Base-by-base conservation (phyloP, 1,140 invertebrate species). In the Penaeus vannamei region DNA sequence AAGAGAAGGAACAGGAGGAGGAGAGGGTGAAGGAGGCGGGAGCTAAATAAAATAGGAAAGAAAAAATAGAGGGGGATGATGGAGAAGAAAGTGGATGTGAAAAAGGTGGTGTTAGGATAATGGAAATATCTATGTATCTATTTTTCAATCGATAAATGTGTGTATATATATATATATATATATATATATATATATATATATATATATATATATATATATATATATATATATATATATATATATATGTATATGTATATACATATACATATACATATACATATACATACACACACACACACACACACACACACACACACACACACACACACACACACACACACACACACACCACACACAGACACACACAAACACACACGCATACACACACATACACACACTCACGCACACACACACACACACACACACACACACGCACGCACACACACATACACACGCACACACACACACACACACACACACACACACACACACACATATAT, bases 331-430 rank as follows among this genome's bases (percentile, higher is more conserved):
- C n/a, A 72, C n/a, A 23, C n/a, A 72, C n/a, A n/a, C n/a, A n/a
- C n/a, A n/a, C n/a, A 72, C n/a, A 72, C n/a, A 72, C n/a, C n/a
- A 72, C n/a, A 72, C n/a, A 72, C 8, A 72, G 17, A 72, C n/a
- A 72, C n/a, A 72, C 8, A 19, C 8, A n/a, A 1, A n/a, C n/a
- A 72, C 8, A n/a, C n/a, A 72, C 8, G 32, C n/a, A 72, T 72
- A 72, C n/a, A 72, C n/a, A 72, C n/a, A 72, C n/a, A 72, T 72
- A 72, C n/a, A 72, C n/a, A 72, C n/a, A 72, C 5, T n/a, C 10
- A 72, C 5, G 10, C 26, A 72, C 26, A 26, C 26, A 72, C 10
- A 72, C 26, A 72, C 26, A 72, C 26, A 72, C 10, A 72, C 26
- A 72, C 26, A 72, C 26, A 72, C 26, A 72, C 26, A 26, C 26